Evolutionary conservation across 2,888 invertebrate species (phyloP), one percentile per base, ranked within the genome.

Genomic region (Tinea trinotella): DNA sequence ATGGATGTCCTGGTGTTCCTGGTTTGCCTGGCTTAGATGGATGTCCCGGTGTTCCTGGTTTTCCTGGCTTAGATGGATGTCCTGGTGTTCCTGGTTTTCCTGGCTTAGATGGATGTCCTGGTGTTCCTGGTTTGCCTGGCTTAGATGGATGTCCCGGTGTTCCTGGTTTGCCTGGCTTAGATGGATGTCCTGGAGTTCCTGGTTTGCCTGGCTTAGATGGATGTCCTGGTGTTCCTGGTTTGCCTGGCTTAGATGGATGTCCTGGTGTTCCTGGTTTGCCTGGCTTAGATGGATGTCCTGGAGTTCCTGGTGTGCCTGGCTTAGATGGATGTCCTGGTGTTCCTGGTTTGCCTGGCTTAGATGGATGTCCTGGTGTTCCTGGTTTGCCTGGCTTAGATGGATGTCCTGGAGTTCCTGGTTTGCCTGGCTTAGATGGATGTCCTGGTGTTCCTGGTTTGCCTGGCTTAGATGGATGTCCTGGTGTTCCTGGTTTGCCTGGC

Each of bases 21-120:
- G n/a, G 54, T 15, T 54, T 17, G n/a, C 24, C 53, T 40, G 56
- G 56, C 20, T 52, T n/a, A n/a, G n/a, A n/a, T n/a, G n/a, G n/a
- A n/a, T n/a, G n/a, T n/a, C n/a, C n/a, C n/a, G n/a, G n/a, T n/a
- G n/a, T 9, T 2, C 22, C 49, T 54, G 54, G 57, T 12, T 22
- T 17, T 13, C 48, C 22, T 53, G 49, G 40, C 4, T 49, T 3
- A 10, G 3, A 10, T 34, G 53, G 34, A n/a, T 52, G 9, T 15
- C 18, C 46, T 53, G 56, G 54, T 15, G 48, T 12, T 15, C 18
- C 34, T n/a, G 52, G 22, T 17, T 52, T 40, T 7, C 46, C 46
- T 18, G 18, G 40, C 3, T n/a, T n/a, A n/a, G 13, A 18, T 5
- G 20, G 36, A 10, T 52, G 22, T 36, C 24, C 52, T 20, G 55